Percentiles rank a stretch among this genome's conserved stretches.
Evolutionary conservation across 2,113 vertebrate genomes (phyloP).

Genomic region (Cyprinodon brontotheroides): DNA sequence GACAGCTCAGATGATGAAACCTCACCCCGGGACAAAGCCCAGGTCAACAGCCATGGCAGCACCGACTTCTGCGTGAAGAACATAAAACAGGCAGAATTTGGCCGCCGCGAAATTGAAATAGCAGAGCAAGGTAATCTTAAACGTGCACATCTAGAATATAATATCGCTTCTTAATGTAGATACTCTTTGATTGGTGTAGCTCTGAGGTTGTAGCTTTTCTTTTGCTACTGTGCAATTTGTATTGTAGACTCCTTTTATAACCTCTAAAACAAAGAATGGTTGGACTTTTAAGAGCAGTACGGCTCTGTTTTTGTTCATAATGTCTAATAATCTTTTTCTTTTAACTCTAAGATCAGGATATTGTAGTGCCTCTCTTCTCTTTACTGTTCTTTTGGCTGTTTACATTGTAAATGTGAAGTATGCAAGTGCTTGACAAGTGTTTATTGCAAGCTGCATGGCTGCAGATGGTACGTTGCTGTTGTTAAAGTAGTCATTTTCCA

Average conservation of each 20-base stretch:
- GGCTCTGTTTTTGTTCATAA: conserved; percentile 6
- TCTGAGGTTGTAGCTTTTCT: neutral
- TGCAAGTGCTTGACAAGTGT: conserved; percentile 34
- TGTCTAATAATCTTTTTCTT: conserved; percentile 3
- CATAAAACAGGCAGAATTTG: conserved; percentile 98
- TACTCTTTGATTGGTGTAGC: neutral
- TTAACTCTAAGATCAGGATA: neutral
- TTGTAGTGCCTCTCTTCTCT: conserved; percentile 8
- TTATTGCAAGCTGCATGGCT: conserved; percentile 24
- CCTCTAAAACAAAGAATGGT: conserved; percentile 12
- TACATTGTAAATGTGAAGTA: conserved; percentile 30
- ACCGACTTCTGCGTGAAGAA: conserved; percentile 99
- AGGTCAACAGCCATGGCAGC: conserved; percentile 95
- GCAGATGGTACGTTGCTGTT: conserved; percentile 47
- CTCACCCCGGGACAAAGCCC: conserved; percentile 95
- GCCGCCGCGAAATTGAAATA: conserved; percentile 96
- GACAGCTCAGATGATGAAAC: conserved; percentile 99
- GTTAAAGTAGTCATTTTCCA: conserved; percentile 13
- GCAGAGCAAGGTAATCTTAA: conserved; percentile 90
- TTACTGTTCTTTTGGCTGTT: conserved; percentile 13
- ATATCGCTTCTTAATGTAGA: neutral
- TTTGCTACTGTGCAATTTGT: neutral
- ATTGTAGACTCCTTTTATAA: neutral
- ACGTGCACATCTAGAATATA: neutral
- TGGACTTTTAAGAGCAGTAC: conserved; percentile 29